These are phyloP conservation scores for Pissodes strobi DNA, from an alignment of 1,140 invertebrate species.

Conservation along the genomic window DNA sequence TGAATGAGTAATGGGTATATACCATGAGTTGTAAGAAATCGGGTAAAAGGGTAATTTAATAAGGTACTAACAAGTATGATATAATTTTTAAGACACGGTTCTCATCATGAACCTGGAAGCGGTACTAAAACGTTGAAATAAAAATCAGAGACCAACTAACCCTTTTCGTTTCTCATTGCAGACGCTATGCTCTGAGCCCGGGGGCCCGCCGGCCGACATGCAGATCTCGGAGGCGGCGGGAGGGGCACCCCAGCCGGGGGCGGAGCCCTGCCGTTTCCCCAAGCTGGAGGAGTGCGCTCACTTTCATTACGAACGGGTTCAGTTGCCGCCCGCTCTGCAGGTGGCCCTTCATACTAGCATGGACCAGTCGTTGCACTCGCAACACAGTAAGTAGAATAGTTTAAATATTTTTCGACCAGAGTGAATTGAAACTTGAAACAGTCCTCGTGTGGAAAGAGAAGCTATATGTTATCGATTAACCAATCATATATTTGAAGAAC, in stretches of 20 bases:
- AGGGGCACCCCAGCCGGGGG: slow-evolving; percentile 44
- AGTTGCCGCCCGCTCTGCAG: slow-evolving; percentile 73
- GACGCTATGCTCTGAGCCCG: slow-evolving; percentile 53
- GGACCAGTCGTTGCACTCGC: slow-evolving; percentile 54
- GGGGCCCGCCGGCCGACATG: slow-evolving; percentile 40
- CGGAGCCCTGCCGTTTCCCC: slow-evolving; percentile 72
- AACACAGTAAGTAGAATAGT: slow-evolving; percentile 54
- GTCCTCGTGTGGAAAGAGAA: too few species aligned
- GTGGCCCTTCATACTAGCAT: slow-evolving; percentile 59
- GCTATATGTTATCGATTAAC: too few species aligned
- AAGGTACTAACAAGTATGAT: too few species aligned
- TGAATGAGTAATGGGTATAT: too few species aligned
- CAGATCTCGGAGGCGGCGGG: slow-evolving; percentile 52
- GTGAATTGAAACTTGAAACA: too few species aligned
- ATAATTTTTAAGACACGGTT: too few species aligned
- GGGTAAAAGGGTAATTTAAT: too few species aligned
- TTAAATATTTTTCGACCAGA: background rate
- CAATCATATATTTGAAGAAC: too few species aligned
- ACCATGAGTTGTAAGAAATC: too few species aligned
- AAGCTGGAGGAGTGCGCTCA: slow-evolving; percentile 97
- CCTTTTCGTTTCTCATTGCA: slow-evolving; percentile 35
- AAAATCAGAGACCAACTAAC: background rate
- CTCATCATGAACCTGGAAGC: background rate
- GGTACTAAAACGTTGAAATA: background rate
- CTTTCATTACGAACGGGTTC: slow-evolving; percentile 95